Percentiles rank a stretch among this genome's conserved stretches.
phyloP scores from a whole-genome alignment of 2,888 invertebrate species.

The Xanthostigma xanthostigma region DNA sequence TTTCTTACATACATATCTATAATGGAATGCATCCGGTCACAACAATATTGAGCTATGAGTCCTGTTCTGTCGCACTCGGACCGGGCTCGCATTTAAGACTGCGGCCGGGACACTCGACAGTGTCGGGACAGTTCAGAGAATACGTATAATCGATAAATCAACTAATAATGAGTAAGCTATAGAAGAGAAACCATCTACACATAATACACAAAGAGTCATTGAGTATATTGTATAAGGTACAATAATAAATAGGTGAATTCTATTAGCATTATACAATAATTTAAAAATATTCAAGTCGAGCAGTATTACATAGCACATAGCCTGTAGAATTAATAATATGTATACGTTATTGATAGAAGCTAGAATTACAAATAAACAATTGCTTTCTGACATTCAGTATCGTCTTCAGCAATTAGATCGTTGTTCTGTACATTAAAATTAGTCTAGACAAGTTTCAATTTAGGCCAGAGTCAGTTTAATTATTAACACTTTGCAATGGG shows the following conservation, averaged over 20 bases:
- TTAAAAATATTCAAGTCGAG: conserved; percentile 14
- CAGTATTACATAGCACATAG: conserved; percentile 23
- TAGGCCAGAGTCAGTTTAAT: conserved; percentile 25
- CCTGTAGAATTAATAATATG: conserved; percentile 19
- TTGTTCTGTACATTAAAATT: conserved; percentile 32
- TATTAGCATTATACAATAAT: conserved; percentile 14
- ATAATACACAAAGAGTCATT: conserved; percentile 4
- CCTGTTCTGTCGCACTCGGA: conserved; percentile 21
- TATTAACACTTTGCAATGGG: too few relatives aligned
- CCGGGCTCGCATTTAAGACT: conserved; percentile 14
- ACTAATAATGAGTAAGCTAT: too few relatives aligned
- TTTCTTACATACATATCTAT: conserved; percentile 14
- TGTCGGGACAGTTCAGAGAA: conserved; percentile 6
- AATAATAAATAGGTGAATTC: neutral
- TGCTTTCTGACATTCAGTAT: conserved; percentile 26
- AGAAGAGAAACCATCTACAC: conserved; percentile 4
- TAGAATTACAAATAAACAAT: conserved; percentile 26
- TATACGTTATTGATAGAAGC: conserved; percentile 21
- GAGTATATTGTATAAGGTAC: neutral
- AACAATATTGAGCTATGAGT: conserved; percentile 33
- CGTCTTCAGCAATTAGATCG: conserved; percentile 28
- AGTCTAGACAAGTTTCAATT: conserved; percentile 32
- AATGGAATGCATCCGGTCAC: conserved; percentile 33
- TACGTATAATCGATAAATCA: too few relatives aligned
- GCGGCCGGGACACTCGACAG: conserved; percentile 22